phyloP scores from a whole-genome alignment of 2,797 vertebrate genomes.

The Rhinichthys osculus region DNA sequence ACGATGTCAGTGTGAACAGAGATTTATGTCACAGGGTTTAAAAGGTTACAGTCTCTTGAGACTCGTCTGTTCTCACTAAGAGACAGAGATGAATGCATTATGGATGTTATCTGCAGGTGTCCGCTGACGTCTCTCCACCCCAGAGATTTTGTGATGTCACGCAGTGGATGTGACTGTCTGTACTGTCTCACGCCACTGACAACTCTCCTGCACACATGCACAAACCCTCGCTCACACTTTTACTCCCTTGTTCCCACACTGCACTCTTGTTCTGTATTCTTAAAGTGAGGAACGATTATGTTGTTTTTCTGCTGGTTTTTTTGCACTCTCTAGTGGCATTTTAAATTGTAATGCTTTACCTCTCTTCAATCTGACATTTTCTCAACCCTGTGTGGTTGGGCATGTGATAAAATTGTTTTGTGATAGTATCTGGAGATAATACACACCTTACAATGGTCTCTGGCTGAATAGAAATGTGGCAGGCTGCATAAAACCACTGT shows the following conservation, averaged over 20 bases:
- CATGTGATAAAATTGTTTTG: constrained; percentile 13
- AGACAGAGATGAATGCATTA: constrained; percentile 19
- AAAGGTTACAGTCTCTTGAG: constrained; percentile 10
- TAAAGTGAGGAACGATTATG: background rate
- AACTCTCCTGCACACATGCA: background rate
- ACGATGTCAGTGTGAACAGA: background rate
- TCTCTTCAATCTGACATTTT: constrained; percentile 2
- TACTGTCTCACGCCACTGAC: background rate
- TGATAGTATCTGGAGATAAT: constrained; percentile 1
- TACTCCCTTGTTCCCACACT: background rate
- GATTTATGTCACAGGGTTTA: background rate
- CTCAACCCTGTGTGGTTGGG: background rate
- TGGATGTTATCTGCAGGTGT: constrained; percentile 34
- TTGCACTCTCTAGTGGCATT: background rate
- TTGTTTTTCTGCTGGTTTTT: background rate
- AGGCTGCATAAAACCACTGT: background rate
- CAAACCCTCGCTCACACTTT: background rate
- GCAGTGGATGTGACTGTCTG: background rate
- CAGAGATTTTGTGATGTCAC: background rate
- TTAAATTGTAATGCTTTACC: constrained; percentile 6
- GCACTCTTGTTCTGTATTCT: background rate
- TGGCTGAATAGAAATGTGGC: background rate
- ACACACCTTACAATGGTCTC: constrained; percentile 12
- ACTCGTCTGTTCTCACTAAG: background rate
- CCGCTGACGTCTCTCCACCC: background rate